phyloP scores from a whole-genome alignment of 2,113 vertebrate genomes.

The Daboia siamensis region DNA sequence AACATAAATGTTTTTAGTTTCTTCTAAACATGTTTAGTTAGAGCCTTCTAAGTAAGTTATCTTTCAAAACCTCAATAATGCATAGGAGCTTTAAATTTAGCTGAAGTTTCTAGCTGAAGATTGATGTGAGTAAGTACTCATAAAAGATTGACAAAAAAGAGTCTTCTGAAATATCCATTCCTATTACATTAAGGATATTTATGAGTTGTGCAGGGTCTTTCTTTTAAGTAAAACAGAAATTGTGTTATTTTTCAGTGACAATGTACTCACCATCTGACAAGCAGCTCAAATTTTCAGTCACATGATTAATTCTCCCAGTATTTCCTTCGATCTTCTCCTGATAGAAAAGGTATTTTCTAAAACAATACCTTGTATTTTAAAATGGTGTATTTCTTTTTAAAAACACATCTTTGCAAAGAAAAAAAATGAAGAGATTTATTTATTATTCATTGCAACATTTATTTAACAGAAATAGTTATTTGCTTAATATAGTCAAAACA shows the following conservation, averaged over 20 bases:
- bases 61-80: not conserved
- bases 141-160: not conserved
- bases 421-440: not conserved
- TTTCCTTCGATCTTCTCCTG: slow-evolving; percentile 35
- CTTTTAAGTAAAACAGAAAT: not conserved
- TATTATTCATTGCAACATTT: not conserved
- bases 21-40: not conserved
- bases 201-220: not conserved
- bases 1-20: not conserved
- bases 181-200: not conserved
- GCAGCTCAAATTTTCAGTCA: slow-evolving; percentile 46
- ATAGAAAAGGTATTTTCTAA: slow-evolving; percentile 22
- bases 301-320: slow-evolving; percentile 28
- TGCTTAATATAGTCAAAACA: not conserved
- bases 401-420: slow-evolving; percentile 29
- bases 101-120: not conserved
- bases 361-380: slow-evolving; percentile 36
- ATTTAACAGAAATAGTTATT: not conserved
- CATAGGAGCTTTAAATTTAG: not conserved
- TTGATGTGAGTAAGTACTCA: not conserved
- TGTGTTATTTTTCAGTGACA: not conserved
- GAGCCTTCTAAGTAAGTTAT: not conserved
- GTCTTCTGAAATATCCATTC: not conserved
- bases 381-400: slow-evolving; percentile 23
- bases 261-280: slow-evolving; percentile 48